Base-by-base conservation (phyloP, 2,888 invertebrate genomes). In the Ischnura elegans region DNA sequence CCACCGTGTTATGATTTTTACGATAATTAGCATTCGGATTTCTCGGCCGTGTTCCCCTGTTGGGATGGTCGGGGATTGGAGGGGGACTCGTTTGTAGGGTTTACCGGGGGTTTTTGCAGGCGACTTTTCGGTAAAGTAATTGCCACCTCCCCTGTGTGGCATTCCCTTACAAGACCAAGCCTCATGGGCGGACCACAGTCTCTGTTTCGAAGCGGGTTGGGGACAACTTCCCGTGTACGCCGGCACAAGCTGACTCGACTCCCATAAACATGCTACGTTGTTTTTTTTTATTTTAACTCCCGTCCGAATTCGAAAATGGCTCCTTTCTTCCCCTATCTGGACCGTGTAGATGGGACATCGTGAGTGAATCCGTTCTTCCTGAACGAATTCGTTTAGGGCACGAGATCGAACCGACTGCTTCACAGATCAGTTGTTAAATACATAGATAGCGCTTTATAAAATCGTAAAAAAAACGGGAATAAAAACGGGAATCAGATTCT, bases 11-110 rank as follows among this genome's bases (percentile, higher is more conserved):
- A 36, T 76, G 76, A 76, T 76, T 76, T 76, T 76, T 76, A 76
- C 76, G 76, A 76, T 76, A 76, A 76, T 76, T 76, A 76, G 36
- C 76, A 76, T 29, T 76, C 76, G 36, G 76, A 76, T 36, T 76
- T 76, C 5, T 13, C 8, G 51, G 51, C 4, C 2, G 51, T 51
- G 51, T 13, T 13, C 19, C 51, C 51, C 19, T 10, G 51, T 2
- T 51, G 51, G 51, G 13, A 19, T 51, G 13, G 2, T 51, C 16
- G 51, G 19, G 8, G 8, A 6, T 13, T 51, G 2, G 51, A 10
- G 51, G 47, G 47, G 61, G 61, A 21, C 5, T 21, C n/a, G 25
- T n/a, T 61, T 8, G 61, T 61, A n/a, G n/a, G n/a, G 51, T 51
- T 51, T 51, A 19, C 19, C 16, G 4, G 8, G 51, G 13, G 51